phyloP scores from a whole-genome alignment of 1,140 invertebrate genomes.

The Camponotus vicinus region DNA sequence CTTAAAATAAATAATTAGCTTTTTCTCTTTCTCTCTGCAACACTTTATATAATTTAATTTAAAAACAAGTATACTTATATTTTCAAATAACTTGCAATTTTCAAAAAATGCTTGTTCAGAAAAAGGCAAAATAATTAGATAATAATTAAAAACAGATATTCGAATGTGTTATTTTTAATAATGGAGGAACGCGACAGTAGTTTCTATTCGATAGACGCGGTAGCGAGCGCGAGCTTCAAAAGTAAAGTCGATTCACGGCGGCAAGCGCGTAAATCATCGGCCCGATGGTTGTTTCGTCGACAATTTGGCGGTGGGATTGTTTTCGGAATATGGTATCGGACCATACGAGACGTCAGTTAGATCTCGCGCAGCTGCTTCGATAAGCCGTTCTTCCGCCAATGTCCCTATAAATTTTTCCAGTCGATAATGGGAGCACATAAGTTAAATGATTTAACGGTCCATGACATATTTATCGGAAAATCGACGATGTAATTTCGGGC shows the following conservation, averaged over 20 bases:
- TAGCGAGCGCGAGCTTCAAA: conserved; percentile 23
- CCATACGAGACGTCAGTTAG: conserved; percentile 30
- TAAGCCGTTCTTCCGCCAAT: conserved; percentile 26
- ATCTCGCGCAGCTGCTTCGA: conserved; percentile 40
- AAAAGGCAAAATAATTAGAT: neutral
- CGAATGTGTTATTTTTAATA: conserved; percentile 26
- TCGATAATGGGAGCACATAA: conserved; percentile 55
- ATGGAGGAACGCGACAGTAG: conserved; percentile 20
- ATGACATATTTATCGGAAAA: conserved; percentile 45
- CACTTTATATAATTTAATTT: neutral
- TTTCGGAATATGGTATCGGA: conserved; percentile 7
- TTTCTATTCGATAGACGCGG: conserved; percentile 34
- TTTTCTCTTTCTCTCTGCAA: neutral
- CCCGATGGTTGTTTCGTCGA: conserved; percentile 42
- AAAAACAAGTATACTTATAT: conserved; percentile 3
- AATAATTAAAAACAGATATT: conserved; percentile 18
- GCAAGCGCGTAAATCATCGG: conserved; percentile 34
- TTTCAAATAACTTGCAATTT: neutral
- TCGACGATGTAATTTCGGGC: conserved; percentile 43
- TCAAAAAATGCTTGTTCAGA: neutral
- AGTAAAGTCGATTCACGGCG: conserved; percentile 8
- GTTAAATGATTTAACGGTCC: conserved; percentile 51
- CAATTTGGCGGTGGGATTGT: conserved; percentile 19
- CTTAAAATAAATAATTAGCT: neutral
- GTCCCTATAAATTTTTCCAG: conserved; percentile 40